Percentiles rank a stretch among this genome's conserved stretches.
phyloP scores from a whole-genome alignment of 2,113 vertebrate species.

The Pipra filicauda region DNA sequence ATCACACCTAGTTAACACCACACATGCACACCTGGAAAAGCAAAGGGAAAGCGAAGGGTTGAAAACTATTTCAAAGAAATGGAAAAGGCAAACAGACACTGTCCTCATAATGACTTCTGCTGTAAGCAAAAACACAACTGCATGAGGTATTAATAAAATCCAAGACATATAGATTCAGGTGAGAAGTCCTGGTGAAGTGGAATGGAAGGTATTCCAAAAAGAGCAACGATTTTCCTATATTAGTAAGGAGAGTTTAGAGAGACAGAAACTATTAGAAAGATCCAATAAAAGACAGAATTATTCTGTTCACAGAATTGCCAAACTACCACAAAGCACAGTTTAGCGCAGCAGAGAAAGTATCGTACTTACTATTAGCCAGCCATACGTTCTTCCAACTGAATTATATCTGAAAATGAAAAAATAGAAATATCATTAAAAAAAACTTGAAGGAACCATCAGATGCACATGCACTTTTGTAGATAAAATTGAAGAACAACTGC shows the following conservation, averaged over 20 bases:
- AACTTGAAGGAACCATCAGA: neutral
- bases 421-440: neutral
- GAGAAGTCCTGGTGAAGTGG: neutral
- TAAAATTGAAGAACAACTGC: neutral
- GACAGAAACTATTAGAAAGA: neutral
- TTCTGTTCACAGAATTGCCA: neutral
- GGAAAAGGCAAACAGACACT: neutral
- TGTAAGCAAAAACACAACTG: neutral
- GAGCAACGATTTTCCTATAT: neutral
- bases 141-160: neutral
- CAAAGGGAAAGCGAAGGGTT: neutral
- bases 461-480: fast-evolving
- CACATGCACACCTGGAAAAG: neutral
- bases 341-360: neutral
- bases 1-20: neutral
- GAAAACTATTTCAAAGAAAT: neutral
- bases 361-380: neutral
- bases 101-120: neutral
- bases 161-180: neutral
- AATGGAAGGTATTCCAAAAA: neutral
- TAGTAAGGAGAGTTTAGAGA: neutral
- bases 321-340: fast-evolving
- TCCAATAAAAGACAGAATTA: neutral
- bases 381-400: neutral
- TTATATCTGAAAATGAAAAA: neutral